Evolutionary conservation across 2,113 vertebrate genomes (phyloP), one percentile per base, ranked within the genome.

Genomic region (Catharus fuscescens): DNA sequence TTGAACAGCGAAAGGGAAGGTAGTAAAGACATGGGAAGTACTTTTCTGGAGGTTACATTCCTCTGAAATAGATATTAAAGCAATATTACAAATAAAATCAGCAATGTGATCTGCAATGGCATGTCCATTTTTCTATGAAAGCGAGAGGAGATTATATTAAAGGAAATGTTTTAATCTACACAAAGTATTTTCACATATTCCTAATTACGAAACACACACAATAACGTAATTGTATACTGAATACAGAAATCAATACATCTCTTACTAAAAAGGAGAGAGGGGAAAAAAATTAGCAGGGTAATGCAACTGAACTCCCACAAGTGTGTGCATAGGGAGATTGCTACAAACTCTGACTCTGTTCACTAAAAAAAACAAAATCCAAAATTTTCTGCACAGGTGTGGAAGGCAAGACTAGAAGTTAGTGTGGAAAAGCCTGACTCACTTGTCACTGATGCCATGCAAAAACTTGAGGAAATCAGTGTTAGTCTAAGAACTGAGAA

Each of bases 31-130:
- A 57, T 88, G 57, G 54, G 80, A 93, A 90, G 60, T 90, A 96
- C 76, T 96, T 86, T 92, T 94, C 88, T 94, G 82, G 65, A 95
- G 61, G 86, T 90, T 94, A 96, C 90, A 96, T 88, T 94, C 95
- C 80, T 94, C 83, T 88, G 92, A 94, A 93, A 92, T 48, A 84
- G 80, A 26, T 86, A 93, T 95, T 92, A 93, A 96, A 97, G 95
- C 93, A 96, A 26, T 84, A 84, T 86, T 93, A 94, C 92, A 92
- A 95, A 84, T 92, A 86, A 96, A 94, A 96, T 93, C 76, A 79
- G 44, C 88, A 95, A 76, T 10, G 77, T 86, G 84, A 88, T 91
- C 66, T 85, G 90, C 93, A 96, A 92, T 2, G 3, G 50, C 14
- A 25, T 70, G 71, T 88, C 50, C 24, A 20, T 94, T 87, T 94